phyloP scores from a whole-genome alignment of 2,797 vertebrate genomes.

The Acestrorhynchus altus region DNA sequence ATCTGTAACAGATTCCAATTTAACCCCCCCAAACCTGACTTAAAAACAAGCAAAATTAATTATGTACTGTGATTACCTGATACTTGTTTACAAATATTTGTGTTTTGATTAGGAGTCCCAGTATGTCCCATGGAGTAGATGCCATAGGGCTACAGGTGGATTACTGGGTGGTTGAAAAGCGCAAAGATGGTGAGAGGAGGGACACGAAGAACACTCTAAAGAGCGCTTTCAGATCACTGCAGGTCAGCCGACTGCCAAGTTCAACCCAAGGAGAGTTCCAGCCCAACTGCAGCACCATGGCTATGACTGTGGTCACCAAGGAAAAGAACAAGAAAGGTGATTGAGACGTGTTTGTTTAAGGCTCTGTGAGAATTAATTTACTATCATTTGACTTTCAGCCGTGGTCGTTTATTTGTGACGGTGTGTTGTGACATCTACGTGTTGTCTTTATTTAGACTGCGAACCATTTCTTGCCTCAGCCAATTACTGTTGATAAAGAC shows the following conservation, averaged over 20 bases:
- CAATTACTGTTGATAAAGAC: background rate
- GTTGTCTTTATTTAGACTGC: background rate
- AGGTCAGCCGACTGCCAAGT: slow-evolving; percentile 83
- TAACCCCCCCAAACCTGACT: too few relatives aligned
- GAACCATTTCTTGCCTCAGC: background rate
- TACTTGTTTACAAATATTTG: background rate
- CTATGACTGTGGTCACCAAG: slow-evolving; percentile 89
- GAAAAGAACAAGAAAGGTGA: slow-evolving; percentile 90
- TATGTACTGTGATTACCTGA: background rate
- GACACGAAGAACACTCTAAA: slow-evolving; percentile 87
- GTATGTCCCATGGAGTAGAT: slow-evolving; percentile 74
- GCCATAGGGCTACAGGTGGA: slow-evolving; percentile 89
- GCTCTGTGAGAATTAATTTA: background rate
- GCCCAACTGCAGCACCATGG: slow-evolving; percentile 80
- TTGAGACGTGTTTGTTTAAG: background rate
- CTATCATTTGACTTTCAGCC: background rate
- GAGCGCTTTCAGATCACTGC: slow-evolving; percentile 85
- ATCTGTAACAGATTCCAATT: too few relatives aligned
- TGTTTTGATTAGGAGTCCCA: slow-evolving; percentile 68
- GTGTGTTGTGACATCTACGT: background rate
- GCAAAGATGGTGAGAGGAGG: slow-evolving; percentile 82
- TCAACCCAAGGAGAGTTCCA: slow-evolving; percentile 65
- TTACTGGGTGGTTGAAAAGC: slow-evolving; percentile 84
- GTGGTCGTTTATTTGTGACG: background rate
- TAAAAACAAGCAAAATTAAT: too few relatives aligned